Percentiles rank a stretch among this genome's conserved stretches.
These are phyloP conservation scores for Notothenia coriiceps DNA, from an alignment of 2,113 vertebrate genomes.

Conservation along the genomic window DNA sequence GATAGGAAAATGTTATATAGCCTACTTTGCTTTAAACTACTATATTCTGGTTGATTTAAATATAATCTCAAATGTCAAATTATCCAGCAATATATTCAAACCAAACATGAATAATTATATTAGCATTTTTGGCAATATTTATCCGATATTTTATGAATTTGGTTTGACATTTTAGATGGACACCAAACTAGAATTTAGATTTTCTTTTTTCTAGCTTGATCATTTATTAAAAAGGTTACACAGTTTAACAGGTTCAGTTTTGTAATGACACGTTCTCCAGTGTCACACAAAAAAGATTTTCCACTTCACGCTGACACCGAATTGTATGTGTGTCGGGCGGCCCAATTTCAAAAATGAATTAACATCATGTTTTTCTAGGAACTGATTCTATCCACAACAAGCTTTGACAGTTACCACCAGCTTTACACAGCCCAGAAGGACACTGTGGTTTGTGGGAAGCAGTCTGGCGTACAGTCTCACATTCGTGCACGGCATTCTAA, in stretches of 20 bases:
- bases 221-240: too few species aligned
- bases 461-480: conserved; percentile 25
- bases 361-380: conserved; percentile 5
- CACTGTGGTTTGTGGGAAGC: conserved; percentile 12
- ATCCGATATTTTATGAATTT: neutral
- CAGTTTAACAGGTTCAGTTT: neutral
- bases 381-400: neutral
- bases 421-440: conserved; percentile 28
- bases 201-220: neutral
- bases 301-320: neutral
- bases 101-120: too few species aligned
- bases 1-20: too few species aligned
- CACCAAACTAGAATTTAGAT: neutral
- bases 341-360: neutral
- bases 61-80: too few species aligned
- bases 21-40: too few species aligned
- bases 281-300: neutral
- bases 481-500: conserved; percentile 47
- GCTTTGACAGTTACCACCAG: conserved; percentile 32
- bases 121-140: too few species aligned
- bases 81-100: too few species aligned
- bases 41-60: too few species aligned
- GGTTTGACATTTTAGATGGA: neutral
- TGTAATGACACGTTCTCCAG: neutral
- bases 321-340: neutral